A percentile compares a stretch with the other conserved stretches of the same genome.
Conservation (phyloP, 2,113 vertebrate genomes). For the Dendrocopos noguchii region DNA sequence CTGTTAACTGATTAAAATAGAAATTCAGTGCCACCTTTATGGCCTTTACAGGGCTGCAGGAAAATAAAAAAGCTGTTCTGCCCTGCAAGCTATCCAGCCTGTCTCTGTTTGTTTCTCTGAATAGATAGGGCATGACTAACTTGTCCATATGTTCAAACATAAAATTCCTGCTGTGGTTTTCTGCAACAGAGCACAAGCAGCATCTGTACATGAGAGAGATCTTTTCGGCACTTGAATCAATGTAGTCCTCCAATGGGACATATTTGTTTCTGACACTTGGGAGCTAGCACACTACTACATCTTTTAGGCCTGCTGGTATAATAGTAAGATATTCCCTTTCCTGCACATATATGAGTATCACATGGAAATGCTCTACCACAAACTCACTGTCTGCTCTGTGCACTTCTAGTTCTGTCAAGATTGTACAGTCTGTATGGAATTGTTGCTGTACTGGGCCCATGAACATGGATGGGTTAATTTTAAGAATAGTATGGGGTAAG, state of each 20-base stretch:
- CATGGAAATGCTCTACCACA: neutral
- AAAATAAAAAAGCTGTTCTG: neutral
- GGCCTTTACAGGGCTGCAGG: neutral
- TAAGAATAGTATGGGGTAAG: neutral
- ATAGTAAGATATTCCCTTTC: neutral
- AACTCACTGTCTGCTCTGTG: neutral
- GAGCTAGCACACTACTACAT: neutral
- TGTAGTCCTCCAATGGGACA: neutral
- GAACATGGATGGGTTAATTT: neutral
- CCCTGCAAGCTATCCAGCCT: slow-evolving; percentile 59
- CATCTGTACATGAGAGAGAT: slow-evolving; percentile 30
- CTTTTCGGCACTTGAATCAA: slow-evolving; percentile 1
- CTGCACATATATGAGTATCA: neutral
- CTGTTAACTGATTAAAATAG: slow-evolving; percentile 36
- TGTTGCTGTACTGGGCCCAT: neutral
- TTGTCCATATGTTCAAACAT: slow-evolving; percentile 65
- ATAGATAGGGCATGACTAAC: slow-evolving; percentile 71
- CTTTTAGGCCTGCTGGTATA: slow-evolving; percentile 10
- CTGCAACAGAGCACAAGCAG: slow-evolving; percentile 42
- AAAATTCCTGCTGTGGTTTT: slow-evolving; percentile 63
- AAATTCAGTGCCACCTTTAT: neutral
- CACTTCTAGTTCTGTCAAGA: neutral
- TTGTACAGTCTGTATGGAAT: neutral
- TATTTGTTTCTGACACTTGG: slow-evolving; percentile 22
- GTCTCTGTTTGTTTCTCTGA: slow-evolving; percentile 59